Evolutionary conservation across 1,140 invertebrate species (phyloP), one percentile per base, ranked within the genome.

Genomic region (Macrobrachium nipponense): DNA sequence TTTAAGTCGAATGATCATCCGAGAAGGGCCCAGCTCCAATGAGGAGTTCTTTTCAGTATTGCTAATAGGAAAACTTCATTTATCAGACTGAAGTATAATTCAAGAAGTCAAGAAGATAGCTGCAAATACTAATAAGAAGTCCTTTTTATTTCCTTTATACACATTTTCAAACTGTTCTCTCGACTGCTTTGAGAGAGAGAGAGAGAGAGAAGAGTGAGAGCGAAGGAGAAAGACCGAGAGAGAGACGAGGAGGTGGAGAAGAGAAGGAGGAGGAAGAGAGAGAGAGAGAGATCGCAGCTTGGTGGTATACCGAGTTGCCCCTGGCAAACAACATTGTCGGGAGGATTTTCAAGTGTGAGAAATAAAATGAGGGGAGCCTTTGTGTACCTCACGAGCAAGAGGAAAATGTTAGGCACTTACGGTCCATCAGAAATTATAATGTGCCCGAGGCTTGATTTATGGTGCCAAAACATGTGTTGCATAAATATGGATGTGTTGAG

Each of bases 391-490:
- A 36, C 10, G 20, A 64, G 59, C 12, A 64, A 43, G 51, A 43
- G 10, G 62, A 43, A 43, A 14, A 66, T 27, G 62, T 44, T 87
- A 88, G 81, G 82, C 70, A 70, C 79, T 79, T 73, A 60, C 81
- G 82, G 78, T 82, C 78, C 87, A 89, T 89, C 84, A 87, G 72
- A 87, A 82, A 81, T 88, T 87, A 87, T 81, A 88, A 86, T 81
- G 78, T 17, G 18, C 77, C 23, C 68, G 61, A 72, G 68, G 44
- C 27, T 51, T 78, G 76, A 86, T 80, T 84, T 84, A 88, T 75
- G 87, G 78, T 80, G 66, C 62, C 66, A 86, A 72, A 80, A 86
- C 84, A 86, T 80, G 84, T 86, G 84, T 72, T 86, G 82, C 78
- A 87, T 80, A 66, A 89, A 82, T 87, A 61, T 77, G 82, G 84